Conservation (phyloP, 2,888 invertebrate species). For the Lycia hirtaria region DNA sequence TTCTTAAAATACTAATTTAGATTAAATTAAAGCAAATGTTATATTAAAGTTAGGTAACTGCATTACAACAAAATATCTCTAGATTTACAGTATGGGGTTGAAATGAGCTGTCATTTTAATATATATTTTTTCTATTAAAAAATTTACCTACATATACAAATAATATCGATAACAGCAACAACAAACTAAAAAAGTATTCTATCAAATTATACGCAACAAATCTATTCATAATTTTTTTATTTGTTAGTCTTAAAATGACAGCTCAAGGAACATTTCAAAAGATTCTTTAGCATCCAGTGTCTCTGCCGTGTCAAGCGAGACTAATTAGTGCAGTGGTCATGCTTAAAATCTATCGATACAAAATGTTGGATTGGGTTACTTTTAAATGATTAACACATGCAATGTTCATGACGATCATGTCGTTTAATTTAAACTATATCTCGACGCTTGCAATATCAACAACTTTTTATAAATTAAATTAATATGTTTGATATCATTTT, state of each 20-base stretch:
- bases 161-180: slow-evolving; percentile 11
- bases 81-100: slow-evolving; percentile 54
- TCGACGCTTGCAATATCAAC: slow-evolving; percentile 11
- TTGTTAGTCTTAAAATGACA: slow-evolving; percentile 42
- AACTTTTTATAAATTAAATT: slow-evolving; percentile 2
- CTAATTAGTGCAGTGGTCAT: slow-evolving; percentile 46
- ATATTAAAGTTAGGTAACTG: slow-evolving; percentile 45
- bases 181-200: not conserved
- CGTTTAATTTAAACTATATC: slow-evolving; percentile 12
- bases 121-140: slow-evolving; percentile 5
- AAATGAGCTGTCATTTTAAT: slow-evolving; percentile 49
- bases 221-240: slow-evolving; percentile 31
- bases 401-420: slow-evolving; percentile 42
- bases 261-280: slow-evolving; percentile 48
- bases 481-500: no score
- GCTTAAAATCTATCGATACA: slow-evolving; percentile 37
- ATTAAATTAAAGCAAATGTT: slow-evolving; percentile 73
- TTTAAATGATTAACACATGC: slow-evolving; percentile 49
- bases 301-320: slow-evolving; percentile 51
- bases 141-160: slow-evolving; percentile 23
- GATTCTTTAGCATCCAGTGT: slow-evolving; percentile 52
- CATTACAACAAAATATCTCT: slow-evolving; percentile 55
- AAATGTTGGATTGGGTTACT: slow-evolving; percentile 34
- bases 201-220: not conserved
- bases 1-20: slow-evolving; percentile 63